Base-by-base conservation (phyloP, 2,113 vertebrate genomes). In the Cepphus grylle region DNA sequence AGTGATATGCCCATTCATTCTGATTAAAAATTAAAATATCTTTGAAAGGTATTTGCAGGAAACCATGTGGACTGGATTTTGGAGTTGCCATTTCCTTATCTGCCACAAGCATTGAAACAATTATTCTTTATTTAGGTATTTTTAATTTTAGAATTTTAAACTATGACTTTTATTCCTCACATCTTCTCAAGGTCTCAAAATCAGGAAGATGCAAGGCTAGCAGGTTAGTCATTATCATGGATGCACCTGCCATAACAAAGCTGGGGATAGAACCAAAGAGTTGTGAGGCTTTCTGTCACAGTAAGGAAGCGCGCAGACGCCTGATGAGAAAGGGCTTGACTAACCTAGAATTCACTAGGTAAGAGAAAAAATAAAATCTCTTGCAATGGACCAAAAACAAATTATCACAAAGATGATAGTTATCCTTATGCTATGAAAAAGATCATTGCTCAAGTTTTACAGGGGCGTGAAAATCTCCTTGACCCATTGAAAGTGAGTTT, bases 171-270 rank as follows among this genome's bases (percentile, higher is more conserved):
- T 55, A n/a, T 81, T 91, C 23, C 29, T 4, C 7, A 8, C n/a
- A 42, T 55, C 32, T 89, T 89, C 53, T 91, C 59, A 58, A n/a
- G 7, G 8, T 91, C 47, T 87, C n/a, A 81, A 42, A 84, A 87
- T 62, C 29, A 74, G 45, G 32, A 50, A 50, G 32, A 53, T 26
- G 52, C 19, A 81, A 50, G 23, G 8, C 13, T 67, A 42, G 29
- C 12, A 38, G 38, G 30, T 22, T 42, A 77, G 73, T 26, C 18
- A 22, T 55, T 80, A 16, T 36, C n/a, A 38, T 55, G 29, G 21
- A 55, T 78, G 21, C 21, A 56, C 49, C 32, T 95, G 25, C 55
- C 10, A 30, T 63, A 86, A 73, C 11, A 79, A 73, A 88, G 20
- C 7, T 0, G 9, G 0, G 23, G 40, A 34, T 12, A 63, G 15